phyloP scores from a whole-genome alignment of 2,113 vertebrate genomes.

The human region DNA sequence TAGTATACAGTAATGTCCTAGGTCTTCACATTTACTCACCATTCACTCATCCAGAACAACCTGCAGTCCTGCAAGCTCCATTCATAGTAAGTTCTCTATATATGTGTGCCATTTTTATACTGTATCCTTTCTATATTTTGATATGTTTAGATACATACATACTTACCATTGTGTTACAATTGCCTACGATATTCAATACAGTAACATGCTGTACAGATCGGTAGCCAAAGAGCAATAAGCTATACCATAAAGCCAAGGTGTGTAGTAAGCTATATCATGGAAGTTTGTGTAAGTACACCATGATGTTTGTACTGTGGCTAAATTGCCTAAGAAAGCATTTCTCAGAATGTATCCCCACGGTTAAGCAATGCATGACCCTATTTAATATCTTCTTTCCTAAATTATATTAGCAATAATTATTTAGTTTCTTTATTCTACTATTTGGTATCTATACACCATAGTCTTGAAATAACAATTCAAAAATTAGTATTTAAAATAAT shows the following conservation, averaged over 20 bases:
- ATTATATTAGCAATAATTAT: neutral
- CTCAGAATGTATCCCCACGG: no score
- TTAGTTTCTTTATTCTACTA: neutral
- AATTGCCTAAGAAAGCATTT: no score
- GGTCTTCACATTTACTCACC: neutral
- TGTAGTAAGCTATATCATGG: no score
- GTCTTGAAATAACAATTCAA: conserved; percentile 2
- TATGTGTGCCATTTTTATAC: neutral
- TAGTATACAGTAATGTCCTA: neutral
- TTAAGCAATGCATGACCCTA: neutral
- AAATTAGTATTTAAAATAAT: neutral
- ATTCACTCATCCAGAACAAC: neutral
- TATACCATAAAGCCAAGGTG: no score
- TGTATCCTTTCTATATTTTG: neutral
- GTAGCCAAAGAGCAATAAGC: no score
- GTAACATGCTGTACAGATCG: no score
- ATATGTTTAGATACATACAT: neutral
- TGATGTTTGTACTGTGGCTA: no score
- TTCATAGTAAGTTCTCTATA: neutral
- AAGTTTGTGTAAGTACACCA: no score
- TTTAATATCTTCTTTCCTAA: conserved; percentile 19
- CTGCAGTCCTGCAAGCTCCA: neutral
- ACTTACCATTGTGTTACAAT: no score
- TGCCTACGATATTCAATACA: no score
- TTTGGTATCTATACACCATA: neutral